Evolutionary conservation across 2,797 vertebrate genomes (phyloP).

Genomic region (Benthosema pterotum): DNA sequence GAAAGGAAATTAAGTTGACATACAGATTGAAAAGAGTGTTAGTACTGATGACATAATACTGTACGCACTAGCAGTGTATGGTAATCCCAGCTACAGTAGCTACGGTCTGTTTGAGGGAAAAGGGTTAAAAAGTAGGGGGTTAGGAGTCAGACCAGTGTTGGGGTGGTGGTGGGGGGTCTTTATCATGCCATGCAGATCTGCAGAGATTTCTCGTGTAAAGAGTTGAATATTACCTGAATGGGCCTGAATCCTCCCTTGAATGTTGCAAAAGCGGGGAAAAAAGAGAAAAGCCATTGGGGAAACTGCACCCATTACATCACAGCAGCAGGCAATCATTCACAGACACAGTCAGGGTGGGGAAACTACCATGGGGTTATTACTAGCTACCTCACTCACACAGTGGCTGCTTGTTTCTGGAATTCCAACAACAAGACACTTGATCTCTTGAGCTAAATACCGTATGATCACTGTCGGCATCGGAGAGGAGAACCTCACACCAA

Average conservation of each 20-base stretch:
- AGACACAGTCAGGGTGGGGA: constrained; percentile 30
- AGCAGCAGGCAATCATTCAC: constrained; percentile 38
- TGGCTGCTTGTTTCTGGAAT: background rate
- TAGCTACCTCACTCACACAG: constrained; percentile 26
- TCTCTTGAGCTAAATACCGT: constrained; percentile 2
- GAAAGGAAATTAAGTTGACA: constrained; percentile 23
- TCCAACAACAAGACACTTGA: constrained; percentile 10
- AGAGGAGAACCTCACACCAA: background rate
- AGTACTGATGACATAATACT: constrained; percentile 22
- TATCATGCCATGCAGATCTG: constrained; percentile 80
- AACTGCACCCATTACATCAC: constrained; percentile 69
- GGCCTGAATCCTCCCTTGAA: constrained; percentile 99
- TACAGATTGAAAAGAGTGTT: constrained; percentile 25
- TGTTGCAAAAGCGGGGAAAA: constrained; percentile 94
- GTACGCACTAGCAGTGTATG: constrained; percentile 33
- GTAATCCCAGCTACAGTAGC: background rate
- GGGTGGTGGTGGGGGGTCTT: constrained; percentile 35
- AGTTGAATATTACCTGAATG: constrained; percentile 82
- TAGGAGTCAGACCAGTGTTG: constrained; percentile 42
- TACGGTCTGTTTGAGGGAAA: background rate
- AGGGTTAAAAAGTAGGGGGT: constrained; percentile 36
- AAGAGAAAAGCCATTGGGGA: constrained; percentile 96
- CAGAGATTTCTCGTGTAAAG: constrained; percentile 52
- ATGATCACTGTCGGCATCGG: background rate
- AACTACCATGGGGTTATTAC: constrained; percentile 16